Evolutionary conservation across 2,888 invertebrate genomes (phyloP).

Genomic region (Lepidocyrtoides sp.): DNA sequence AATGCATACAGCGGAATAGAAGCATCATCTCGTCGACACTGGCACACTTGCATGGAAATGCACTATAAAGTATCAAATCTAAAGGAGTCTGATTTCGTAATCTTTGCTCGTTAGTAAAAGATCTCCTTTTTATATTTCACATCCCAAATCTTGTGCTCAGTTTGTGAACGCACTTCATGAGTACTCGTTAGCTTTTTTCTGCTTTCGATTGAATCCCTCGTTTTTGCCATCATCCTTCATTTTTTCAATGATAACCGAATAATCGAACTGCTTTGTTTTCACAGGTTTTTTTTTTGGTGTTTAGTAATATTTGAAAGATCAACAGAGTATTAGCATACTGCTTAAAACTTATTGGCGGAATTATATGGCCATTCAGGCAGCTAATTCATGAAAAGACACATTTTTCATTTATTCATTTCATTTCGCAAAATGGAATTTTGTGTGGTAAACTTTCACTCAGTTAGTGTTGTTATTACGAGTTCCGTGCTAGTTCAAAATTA

Average conservation of each 20-base stretch:
- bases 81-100: constrained; percentile 30
- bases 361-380: no score
- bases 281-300: not conserved
- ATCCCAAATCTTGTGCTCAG: constrained; percentile 29
- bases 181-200: constrained; percentile 41
- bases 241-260: not conserved
- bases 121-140: constrained; percentile 28
- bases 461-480: not conserved
- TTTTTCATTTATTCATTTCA: no score
- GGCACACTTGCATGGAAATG: constrained; percentile 6
- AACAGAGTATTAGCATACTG: no score
- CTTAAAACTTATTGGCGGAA: no score
- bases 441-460: not conserved
- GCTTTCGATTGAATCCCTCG: not conserved
- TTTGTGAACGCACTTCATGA: constrained; percentile 46
- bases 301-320: no score
- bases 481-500: constrained; percentile 13
- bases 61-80: constrained; percentile 9
- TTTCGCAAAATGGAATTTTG: not conserved
- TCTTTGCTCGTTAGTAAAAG: constrained; percentile 29
- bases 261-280: not conserved
- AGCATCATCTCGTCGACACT: not conserved
- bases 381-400: no score
- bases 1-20: not conserved
- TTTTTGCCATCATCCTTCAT: not conserved